These are phyloP conservation scores for Malurus alboscapulatus DNA, from an alignment of 2,113 vertebrate species.

Conservation along the genomic window DNA sequence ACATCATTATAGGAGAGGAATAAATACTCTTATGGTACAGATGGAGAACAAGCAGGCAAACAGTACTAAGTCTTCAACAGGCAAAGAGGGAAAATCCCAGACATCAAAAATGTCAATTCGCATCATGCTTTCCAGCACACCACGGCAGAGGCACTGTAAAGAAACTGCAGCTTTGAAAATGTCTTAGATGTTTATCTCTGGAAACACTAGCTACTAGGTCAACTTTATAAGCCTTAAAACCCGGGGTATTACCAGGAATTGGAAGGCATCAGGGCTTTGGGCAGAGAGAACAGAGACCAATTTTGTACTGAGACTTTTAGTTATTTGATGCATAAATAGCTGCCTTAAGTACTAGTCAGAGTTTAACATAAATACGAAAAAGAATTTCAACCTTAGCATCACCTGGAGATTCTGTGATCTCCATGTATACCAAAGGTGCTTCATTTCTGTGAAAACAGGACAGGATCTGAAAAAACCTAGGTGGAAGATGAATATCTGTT, in stretches of 20 bases:
- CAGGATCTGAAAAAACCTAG: background rate
- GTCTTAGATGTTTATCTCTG: background rate
- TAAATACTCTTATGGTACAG: background rate
- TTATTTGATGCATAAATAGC: background rate
- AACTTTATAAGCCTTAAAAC: background rate
- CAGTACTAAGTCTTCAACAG: background rate
- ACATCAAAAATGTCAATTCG: background rate
- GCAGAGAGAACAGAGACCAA: background rate
- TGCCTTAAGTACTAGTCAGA: background rate
- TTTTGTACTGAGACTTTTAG: background rate
- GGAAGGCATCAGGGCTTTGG: background rate
- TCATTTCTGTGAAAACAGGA: background rate
- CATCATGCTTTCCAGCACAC: background rate
- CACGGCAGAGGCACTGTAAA: background rate
- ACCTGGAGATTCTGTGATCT: background rate
- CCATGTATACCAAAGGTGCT: background rate
- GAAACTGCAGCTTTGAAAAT: background rate
- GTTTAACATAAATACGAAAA: background rate
- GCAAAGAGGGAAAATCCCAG: background rate
- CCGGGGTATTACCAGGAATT: background rate
- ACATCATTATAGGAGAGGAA: background rate
- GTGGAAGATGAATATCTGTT: background rate
- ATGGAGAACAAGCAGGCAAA: background rate
- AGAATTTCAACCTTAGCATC: background rate
- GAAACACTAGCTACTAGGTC: background rate